phyloP scores from a whole-genome alignment of 2,113 vertebrate species.

The Bubo scandiacus region DNA sequence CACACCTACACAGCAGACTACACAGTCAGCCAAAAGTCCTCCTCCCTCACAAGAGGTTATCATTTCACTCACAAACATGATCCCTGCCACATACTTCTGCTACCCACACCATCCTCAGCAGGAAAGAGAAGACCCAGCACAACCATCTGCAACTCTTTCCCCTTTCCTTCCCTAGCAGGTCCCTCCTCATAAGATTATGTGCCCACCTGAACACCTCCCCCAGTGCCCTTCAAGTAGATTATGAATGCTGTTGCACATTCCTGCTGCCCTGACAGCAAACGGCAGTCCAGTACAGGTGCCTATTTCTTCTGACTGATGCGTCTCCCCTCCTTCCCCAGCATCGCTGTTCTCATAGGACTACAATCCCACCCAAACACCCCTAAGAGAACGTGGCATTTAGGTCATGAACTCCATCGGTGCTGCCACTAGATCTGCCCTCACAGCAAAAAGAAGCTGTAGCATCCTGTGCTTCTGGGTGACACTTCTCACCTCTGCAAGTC shows the following conservation, averaged over 20 bases:
- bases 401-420: neutral
- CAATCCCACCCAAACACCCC: neutral
- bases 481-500: neutral
- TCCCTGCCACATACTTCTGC: neutral
- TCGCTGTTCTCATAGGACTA: neutral
- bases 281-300: neutral
- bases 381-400: neutral
- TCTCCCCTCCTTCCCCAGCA: neutral
- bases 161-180: neutral
- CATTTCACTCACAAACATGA: neutral
- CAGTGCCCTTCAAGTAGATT: fast-evolving
- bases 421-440: neutral
- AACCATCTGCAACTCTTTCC: neutral
- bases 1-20: neutral
- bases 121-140: neutral
- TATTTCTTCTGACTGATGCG: neutral
- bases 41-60: neutral
- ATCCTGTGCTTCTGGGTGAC: neutral
- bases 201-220: neutral
- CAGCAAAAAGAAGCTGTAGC: neutral
- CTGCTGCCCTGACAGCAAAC: neutral
- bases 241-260: neutral
- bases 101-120: neutral
- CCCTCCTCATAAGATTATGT: neutral
- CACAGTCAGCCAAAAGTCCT: neutral